Evolutionary conservation across 2,113 vertebrate species (phyloP).

Genomic region (Syrmaticus mikado): DNA sequence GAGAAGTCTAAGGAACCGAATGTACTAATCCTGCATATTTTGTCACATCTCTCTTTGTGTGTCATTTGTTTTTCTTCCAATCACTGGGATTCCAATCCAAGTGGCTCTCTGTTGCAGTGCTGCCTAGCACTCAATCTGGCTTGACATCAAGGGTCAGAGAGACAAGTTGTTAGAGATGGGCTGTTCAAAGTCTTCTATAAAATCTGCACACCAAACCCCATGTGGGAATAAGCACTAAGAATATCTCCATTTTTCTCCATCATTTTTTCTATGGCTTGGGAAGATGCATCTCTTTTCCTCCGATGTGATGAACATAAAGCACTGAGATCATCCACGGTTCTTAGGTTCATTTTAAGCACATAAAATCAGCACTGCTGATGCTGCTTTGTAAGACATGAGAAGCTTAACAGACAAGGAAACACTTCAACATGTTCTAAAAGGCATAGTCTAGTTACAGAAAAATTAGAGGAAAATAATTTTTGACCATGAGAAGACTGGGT

Average conservation of each 20-base stretch:
- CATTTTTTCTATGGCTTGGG: conserved; percentile 11
- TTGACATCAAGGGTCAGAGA: conserved; percentile 61
- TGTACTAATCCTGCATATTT: conserved; percentile 71
- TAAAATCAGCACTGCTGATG: neutral
- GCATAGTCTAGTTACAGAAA: neutral
- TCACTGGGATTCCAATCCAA: conserved; percentile 61
- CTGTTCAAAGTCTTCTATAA: conserved; percentile 53
- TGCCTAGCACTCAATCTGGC: conserved; percentile 70
- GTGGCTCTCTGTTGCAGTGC: conserved; percentile 33
- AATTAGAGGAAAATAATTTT: neutral
- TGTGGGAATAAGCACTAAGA: conserved; percentile 50
- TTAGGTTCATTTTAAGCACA: neutral
- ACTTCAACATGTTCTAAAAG: neutral
- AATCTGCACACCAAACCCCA: conserved; percentile 56
- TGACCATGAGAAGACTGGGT: neutral
- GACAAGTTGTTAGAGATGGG: conserved; percentile 61
- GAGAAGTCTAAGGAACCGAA: conserved; percentile 60
- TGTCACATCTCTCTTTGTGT: conserved; percentile 52
- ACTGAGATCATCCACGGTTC: neutral
- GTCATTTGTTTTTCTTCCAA: conserved; percentile 55
- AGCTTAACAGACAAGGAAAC: neutral
- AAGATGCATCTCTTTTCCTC: neutral
- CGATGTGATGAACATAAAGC: neutral
- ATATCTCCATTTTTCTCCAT: neutral
- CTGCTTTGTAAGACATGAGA: neutral